Base-by-base conservation (phyloP, 2,888 invertebrate genomes). In the Cosmia trapezina region DNA sequence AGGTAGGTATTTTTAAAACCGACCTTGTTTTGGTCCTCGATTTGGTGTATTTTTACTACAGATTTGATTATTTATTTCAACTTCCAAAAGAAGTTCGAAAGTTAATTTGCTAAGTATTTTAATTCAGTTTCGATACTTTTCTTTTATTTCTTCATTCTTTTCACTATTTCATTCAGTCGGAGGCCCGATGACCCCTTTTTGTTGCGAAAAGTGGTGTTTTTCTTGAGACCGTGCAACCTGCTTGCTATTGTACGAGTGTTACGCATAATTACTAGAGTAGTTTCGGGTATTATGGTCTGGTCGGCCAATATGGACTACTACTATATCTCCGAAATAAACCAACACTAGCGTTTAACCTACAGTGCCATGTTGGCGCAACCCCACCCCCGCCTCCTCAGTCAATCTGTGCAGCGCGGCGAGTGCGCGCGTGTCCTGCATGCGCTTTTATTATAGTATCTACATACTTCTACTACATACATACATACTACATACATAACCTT, bases 1-100 rank as follows among this genome's bases (percentile, higher is more conserved):
- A 8, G 28, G 14, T 62, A 53, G 28, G 14, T 62, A 53, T 73
- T 71, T 65, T 59, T 69, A 51, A 65, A 63, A 47, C 22, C 43
- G 62, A 71, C 67, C 67, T 81, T 76, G 71, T 76, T 81, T 47
- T 68, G 22, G 9, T 60, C 56, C 28, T 43, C 47, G 28, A 47
- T 59, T 56, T 80, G 7, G 7, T 66, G 12, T 77, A 66, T 68
- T 67, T 71, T 66, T 33, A 51, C n/a, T 33, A 47, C 28, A 57
- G 11, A 54, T 59, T 45, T 2, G 14, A 66, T 69, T 61, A 54
- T 67, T 56, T 63, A 57, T 71, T 49, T 33, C 33, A 17, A 60
- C 17, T 62, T 62, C 45, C 12, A 53, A 45, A 33, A 56, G 28
- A 49, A 65, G 37, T 43, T 77, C 45, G 63, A 78, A 69, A 70